Percentiles rank a stretch among this genome's conserved stretches.
phyloP scores from a whole-genome alignment of 2,888 invertebrate species.

The Melanotus villosus region DNA sequence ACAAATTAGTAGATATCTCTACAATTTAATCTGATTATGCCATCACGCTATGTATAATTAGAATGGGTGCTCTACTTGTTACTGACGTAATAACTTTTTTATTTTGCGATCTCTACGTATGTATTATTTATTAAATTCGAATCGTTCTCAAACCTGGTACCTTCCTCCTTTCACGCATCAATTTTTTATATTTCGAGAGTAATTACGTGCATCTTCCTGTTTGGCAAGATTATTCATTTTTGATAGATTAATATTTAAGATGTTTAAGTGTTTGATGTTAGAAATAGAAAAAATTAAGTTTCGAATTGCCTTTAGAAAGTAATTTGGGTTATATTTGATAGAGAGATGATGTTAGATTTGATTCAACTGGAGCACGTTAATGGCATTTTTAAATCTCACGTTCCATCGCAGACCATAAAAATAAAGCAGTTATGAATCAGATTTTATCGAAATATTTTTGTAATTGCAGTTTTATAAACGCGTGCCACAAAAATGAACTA shows the following conservation, averaged over 20 bases:
- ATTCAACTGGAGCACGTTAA: too few species aligned
- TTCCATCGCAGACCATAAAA: too few species aligned
- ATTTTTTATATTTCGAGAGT: too few species aligned
- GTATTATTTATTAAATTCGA: not conserved
- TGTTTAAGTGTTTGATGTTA: not conserved
- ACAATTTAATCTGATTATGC: constrained; percentile 20
- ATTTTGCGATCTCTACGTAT: not conserved
- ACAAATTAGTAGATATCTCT: not conserved
- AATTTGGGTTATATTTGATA: too few species aligned
- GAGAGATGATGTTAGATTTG: too few species aligned
- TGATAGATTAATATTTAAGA: not conserved
- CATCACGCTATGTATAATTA: constrained; percentile 19
- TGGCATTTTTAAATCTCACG: too few species aligned
- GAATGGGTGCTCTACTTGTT: constrained; percentile 36
- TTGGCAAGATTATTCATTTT: not conserved
- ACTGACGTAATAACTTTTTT: not conserved
- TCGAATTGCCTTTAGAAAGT: too few species aligned
- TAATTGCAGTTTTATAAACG: too few species aligned
- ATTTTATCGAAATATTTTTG: too few species aligned
- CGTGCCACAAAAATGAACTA: too few species aligned
- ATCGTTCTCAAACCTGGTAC: not conserved
- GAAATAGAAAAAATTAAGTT: too few species aligned
- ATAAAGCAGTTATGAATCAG: too few species aligned
- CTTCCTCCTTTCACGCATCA: constrained; percentile 15
- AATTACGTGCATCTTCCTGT: constrained; percentile 10